phyloP scores from a whole-genome alignment of 2,888 invertebrate genomes.

The Gerris lacustris region DNA sequence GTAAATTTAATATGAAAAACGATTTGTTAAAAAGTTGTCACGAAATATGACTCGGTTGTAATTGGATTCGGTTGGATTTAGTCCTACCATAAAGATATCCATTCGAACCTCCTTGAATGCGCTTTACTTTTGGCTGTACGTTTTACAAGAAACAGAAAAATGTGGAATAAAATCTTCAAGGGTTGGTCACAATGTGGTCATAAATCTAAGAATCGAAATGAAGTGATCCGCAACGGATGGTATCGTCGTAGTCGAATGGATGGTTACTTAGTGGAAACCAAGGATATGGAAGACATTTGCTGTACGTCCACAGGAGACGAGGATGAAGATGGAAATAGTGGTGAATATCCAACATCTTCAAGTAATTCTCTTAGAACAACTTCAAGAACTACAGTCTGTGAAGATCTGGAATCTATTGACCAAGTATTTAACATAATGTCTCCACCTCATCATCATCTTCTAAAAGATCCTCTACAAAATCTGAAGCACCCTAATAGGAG shows the following conservation, averaged over 20 bases:
- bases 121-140: no score
- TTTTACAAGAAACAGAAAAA: neutral
- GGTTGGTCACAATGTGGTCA: neutral
- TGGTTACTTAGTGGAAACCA: neutral
- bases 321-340: neutral
- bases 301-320: neutral
- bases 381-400: neutral
- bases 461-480: neutral
- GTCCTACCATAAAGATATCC: no score
- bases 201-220: neutral
- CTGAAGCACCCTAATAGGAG: neutral
- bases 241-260: neutral
- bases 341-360: neutral
- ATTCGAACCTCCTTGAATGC: no score
- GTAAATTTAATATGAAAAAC: no score
- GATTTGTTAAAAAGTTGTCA: no score
- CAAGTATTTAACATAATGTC: neutral
- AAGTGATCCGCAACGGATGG: neutral
- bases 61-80: no score
- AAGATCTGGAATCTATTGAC: neutral
- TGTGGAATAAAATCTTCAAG: neutral
- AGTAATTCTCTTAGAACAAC: neutral
- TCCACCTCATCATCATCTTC: neutral
- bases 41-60: no score
- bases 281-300: neutral